Base-by-base conservation (phyloP, 1,140 invertebrate species). In the Leguminivora glycinivorella region DNA sequence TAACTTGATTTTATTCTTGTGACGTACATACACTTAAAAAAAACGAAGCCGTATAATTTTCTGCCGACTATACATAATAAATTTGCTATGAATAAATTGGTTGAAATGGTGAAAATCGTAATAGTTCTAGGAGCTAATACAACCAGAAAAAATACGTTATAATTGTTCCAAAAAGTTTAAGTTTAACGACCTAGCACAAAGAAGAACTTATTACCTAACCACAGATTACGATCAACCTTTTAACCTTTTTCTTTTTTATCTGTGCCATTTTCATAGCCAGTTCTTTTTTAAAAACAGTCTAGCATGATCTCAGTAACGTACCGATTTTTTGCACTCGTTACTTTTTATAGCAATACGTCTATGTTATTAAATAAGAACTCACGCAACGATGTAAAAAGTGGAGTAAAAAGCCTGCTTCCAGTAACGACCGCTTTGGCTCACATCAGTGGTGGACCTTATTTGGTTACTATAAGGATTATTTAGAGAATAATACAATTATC, bases 341-440 rank as follows among this genome's bases (percentile, higher is more conserved):
- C 17, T 52, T 52, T 52, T 52, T 52, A 52, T 22, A 22, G 7
- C 17, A 19, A 22, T 22, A 22, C 47, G 43, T 47, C 43, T 47
- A 17, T n/a, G 40, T 43, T 43, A 52, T 52, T 52, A 52, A 52
- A 52, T 52, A 52, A 52, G 47, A 52, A 52, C 19, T 17, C 40
- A 52, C 47, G 47, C 47, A 22, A 52, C 9, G 19, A 52, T 52
- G 47, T 22, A 52, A 52, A 52, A 52, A 52, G 47, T 19, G 47
- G 9, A 52, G 47, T 52, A 52, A 52, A 52, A 52, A 52, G 19
- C 19, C 47, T 52, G 40, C 40, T 43, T 43, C 40, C 17, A 43
- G 40, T 43, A 43, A 43, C 40, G 40, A 43, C 40, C 40, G 40
- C 14, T 38, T 17, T 43, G 40, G 14, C 34, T 38, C 40, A n/a